Base-by-base conservation (phyloP, 2,797 vertebrate genomes). In the Clarias platycephalus region DNA sequence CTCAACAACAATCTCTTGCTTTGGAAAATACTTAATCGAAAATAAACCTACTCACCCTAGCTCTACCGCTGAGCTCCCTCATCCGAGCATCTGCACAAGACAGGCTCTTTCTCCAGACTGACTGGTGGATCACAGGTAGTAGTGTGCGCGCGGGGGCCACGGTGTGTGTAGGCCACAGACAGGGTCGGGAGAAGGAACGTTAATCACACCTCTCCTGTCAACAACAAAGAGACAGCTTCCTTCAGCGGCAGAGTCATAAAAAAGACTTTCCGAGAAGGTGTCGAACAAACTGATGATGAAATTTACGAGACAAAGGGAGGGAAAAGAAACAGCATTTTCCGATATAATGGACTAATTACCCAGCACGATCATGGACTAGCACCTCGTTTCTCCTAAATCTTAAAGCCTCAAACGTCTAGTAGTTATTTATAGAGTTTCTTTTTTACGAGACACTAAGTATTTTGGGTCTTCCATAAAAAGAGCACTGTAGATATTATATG, bases 131-230 rank as follows among this genome's bases (percentile, higher is more conserved):
- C 53, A 81, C 63, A 78, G 64, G 75, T 67, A 85, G 62, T 63
- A 16, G 24, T 62, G 26, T 66, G 44, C 24, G 24, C 28, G 64
- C 49, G 12, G 49, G 49, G 2, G 18, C 31, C 70, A 5, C 44
- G 18, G 66, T 34, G 80, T 79, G 81, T 79, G 58, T 83, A 83
- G 44, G 81, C 81, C 75, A 80, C 75, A 74, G 90, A 91, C 91
- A 92, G 91, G 93, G 93, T 93, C 92, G 93, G 92, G 84, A 93
- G 92, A 93, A 93, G 93, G 92, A 92, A 94, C 89, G 93, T 93
- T 94, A 95, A 94, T 94, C 93, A 94, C 91, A 81, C 88, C 92
- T 91, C 89, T 93, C 90, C 91, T 93, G 93, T 94, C 93, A 93
- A 94, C 93, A 94, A 95, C 93, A 94, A 93, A 95, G 93, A 92